Conservation (phyloP, 2,797 vertebrate species). For the Etheostoma perlongum region DNA sequence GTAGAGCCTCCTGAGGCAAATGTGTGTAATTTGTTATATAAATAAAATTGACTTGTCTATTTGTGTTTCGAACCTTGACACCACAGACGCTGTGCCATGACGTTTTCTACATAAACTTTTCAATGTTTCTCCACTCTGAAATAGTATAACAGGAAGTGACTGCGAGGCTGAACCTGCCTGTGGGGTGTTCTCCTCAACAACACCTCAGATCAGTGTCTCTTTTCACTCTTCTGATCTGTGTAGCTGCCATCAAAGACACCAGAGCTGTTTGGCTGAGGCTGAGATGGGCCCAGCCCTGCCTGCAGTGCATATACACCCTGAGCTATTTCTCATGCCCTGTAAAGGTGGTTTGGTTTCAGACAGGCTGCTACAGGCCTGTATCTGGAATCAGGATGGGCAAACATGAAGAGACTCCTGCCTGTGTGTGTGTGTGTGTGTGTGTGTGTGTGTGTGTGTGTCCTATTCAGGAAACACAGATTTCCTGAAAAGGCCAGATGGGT, state of each 20-base stretch:
- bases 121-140: conserved; percentile 22
- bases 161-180: conserved; percentile 51
- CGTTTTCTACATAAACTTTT: conserved; percentile 26
- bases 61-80: conserved; percentile 48
- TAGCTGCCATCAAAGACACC: conserved; percentile 68
- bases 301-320: conserved; percentile 55
- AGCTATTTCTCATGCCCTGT: conserved; percentile 61
- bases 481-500: conserved; percentile 52
- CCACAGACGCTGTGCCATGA: conserved; percentile 7
- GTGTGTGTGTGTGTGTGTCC: conserved; percentile 31
- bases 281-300: conserved; percentile 68
- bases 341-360: conserved; percentile 68
- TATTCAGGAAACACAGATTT: conserved; percentile 35
- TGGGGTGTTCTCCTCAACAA: conserved; percentile 53
- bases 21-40: no score
- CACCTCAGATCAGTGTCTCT: conserved; percentile 68
- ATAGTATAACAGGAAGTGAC: conserved; percentile 42
- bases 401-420: conserved; percentile 29
- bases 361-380: conserved; percentile 75
- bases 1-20: no score
- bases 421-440: conserved; percentile 35
- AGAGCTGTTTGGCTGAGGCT: conserved; percentile 57
- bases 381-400: conserved; percentile 53
- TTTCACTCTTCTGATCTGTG: conserved; percentile 68
- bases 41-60: no score